These are phyloP conservation scores for Lagopus leucura DNA, from an alignment of 2,113 vertebrate species.

Conservation along the genomic window DNA sequence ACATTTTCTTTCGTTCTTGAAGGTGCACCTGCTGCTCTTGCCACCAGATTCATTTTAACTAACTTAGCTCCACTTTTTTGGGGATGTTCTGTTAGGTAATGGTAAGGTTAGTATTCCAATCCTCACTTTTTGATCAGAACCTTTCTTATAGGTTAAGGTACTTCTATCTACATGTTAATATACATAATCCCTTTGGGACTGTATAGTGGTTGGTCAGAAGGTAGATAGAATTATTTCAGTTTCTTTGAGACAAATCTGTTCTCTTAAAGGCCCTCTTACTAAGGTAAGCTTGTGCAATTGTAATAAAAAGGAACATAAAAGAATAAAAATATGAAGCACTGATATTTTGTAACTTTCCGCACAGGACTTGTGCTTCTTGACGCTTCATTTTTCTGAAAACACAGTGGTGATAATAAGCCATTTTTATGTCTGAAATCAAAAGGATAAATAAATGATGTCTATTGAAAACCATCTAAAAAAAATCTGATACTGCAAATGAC, in stretches of 20 bases:
- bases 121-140: not conserved
- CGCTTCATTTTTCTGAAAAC: not conserved
- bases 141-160: not conserved
- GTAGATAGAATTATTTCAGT: not conserved
- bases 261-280: not conserved
- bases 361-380: not conserved
- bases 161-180: not conserved
- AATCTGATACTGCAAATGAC: conserved; percentile 4
- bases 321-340: not conserved
- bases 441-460: conserved; percentile 4
- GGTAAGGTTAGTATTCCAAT: conserved; percentile 9
- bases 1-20: not conserved
- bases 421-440: conserved; percentile 3
- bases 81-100: not conserved
- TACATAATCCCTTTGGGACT: not conserved
- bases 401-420: not conserved
- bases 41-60: not conserved
- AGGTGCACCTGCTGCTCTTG: not conserved
- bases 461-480: not conserved
- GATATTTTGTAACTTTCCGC: not conserved
- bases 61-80: not conserved
- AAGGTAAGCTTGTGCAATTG: not conserved
- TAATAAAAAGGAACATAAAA: not conserved
- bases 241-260: not conserved
- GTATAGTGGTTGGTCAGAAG: not conserved